Percentiles rank a stretch among this genome's conserved stretches.
Conservation (phyloP, 2,113 vertebrate species). For the Dendropsophus ebraccatus region DNA sequence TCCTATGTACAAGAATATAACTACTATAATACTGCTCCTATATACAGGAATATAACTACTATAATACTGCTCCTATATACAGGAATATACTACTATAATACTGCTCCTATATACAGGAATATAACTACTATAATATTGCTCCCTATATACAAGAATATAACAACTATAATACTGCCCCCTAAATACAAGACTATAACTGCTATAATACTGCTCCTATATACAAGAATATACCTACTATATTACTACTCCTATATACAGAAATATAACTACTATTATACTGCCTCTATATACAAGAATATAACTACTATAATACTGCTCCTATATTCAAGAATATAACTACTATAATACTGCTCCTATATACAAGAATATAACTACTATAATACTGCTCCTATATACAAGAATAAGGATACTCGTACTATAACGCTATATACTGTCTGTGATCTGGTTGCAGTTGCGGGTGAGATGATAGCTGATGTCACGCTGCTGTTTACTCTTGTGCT, state of each 20-base stretch:
- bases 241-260: background rate
- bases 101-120: background rate
- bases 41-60: background rate
- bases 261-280: background rate
- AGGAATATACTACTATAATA: constrained; percentile 4
- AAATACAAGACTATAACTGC: background rate
- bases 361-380: too few relatives aligned
- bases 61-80: background rate
- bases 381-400: background rate
- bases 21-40: constrained; percentile 6
- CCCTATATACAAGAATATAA: background rate
- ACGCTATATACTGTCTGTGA: too few relatives aligned
- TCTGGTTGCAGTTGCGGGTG: too few relatives aligned
- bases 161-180: background rate
- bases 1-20: background rate
- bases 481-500: background rate
- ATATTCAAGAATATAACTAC: too few relatives aligned
- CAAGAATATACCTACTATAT: background rate
- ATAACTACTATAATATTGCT: background rate
- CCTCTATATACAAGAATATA: background rate
- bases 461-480: too few relatives aligned
- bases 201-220: background rate
- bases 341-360: too few relatives aligned
- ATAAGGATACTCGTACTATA: too few relatives aligned
- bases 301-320: background rate